phyloP scores from a whole-genome alignment of 2,113 vertebrate genomes.

The Cryptoleucopteryx plumbea region DNA sequence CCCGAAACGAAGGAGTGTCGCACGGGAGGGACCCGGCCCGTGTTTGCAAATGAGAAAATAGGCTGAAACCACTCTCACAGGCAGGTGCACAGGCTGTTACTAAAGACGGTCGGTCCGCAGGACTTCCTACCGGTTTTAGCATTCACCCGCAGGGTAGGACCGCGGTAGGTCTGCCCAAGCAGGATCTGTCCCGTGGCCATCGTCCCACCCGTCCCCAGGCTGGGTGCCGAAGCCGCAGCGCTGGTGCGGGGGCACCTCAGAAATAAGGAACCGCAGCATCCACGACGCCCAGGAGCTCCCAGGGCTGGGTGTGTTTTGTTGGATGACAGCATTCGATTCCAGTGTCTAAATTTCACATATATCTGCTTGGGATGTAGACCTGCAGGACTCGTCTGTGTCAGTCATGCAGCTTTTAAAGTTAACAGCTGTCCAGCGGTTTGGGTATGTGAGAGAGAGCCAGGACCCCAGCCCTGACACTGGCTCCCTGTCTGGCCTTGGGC shows the following conservation, averaged over 20 bases:
- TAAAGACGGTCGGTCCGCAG: rapidly evolving
- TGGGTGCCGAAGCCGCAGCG: background rate
- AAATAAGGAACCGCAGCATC: background rate
- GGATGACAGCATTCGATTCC: background rate
- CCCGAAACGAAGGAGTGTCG: background rate
- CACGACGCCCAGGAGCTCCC: background rate
- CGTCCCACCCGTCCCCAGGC: rapidly evolving
- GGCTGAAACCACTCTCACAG: background rate
- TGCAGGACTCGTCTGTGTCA: rapidly evolving
- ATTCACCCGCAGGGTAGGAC: background rate
- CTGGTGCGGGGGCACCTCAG: rapidly evolving
- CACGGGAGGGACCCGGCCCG: background rate
- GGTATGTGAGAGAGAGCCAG: background rate
- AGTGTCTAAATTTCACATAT: background rate
- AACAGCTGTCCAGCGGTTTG: background rate
- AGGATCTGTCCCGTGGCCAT: background rate
- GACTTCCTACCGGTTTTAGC: background rate
- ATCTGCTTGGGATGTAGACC: background rate
- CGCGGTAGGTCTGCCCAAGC: background rate
- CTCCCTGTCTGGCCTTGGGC: background rate
- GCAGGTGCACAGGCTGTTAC: background rate
- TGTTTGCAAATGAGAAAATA: background rate
- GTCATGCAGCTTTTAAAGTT: background rate
- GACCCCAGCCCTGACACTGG: background rate
- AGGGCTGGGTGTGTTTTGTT: background rate